phyloP scores from a whole-genome alignment of 92 coral and sea anemone genomes.

The Scolanthus callimorphus region DNA sequence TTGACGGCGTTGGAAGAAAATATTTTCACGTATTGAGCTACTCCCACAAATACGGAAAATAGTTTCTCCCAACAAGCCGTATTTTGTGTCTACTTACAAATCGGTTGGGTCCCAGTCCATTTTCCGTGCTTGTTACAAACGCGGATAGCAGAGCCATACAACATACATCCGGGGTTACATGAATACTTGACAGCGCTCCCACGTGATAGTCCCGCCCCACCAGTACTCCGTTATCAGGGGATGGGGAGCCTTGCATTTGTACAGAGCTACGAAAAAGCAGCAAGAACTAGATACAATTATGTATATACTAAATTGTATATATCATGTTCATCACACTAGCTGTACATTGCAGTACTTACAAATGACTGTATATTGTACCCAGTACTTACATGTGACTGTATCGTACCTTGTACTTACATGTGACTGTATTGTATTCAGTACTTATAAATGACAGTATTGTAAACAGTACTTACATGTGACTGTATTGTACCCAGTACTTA shows the following conservation, averaged over 20 bases:
- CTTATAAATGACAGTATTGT: too few relatives aligned
- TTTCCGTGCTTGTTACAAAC: conserved; percentile 63
- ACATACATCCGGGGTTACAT: conserved; percentile 76
- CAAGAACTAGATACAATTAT: too few relatives aligned
- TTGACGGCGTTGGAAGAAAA: neutral
- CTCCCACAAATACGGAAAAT: neutral
- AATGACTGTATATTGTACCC: too few relatives aligned
- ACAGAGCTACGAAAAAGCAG: too few relatives aligned
- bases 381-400: too few relatives aligned
- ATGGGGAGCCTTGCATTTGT: conserved; percentile 52
- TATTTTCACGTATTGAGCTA: neutral
- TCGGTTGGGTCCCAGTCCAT: conserved; percentile 82
- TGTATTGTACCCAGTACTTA: too few relatives aligned
- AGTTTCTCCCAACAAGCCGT: neutral
- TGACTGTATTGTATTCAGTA: too few relatives aligned
- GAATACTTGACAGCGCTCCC: conserved; percentile 73
- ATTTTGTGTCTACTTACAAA: conserved; percentile 36
- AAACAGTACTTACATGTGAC: too few relatives aligned
- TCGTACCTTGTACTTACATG: too few relatives aligned
- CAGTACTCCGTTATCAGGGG: conserved; percentile 65
- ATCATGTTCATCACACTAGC: too few relatives aligned
- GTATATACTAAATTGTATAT: too few relatives aligned
- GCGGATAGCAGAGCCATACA: conserved; percentile 75
- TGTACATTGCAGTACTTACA: too few relatives aligned
- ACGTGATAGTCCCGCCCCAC: conserved; percentile 33